Base-by-base conservation (phyloP, 2,797 vertebrate species). In the Pogonophryne albipinna region DNA sequence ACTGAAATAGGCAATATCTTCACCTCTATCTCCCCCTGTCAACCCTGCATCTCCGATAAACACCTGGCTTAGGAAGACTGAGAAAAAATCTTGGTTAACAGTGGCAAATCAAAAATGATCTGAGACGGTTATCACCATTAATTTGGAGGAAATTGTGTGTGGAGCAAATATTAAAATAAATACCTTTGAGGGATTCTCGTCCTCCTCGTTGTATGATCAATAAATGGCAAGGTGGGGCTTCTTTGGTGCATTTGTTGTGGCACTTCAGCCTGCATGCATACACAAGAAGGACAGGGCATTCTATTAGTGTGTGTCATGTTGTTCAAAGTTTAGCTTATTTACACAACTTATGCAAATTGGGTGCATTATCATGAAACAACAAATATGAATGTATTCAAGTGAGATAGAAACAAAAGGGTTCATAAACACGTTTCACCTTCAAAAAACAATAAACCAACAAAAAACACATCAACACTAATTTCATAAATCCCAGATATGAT, bases 171-270 rank as follows among this genome's bases (percentile, higher is more conserved):
- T 20, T 44, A 19, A 42, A 44, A 38, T 20, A 57, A 20, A 16
- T 91, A 95, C 93, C 93, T 94, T 91, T 94, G 58, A 94, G 72
- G 23, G 90, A 83, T 76, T 94, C 91, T 93, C 95, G 95, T 95
- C 98, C 98, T 91, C 98, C 98, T 76, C 97, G 94, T 89, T 99
- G 97, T 92, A 99, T 97, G 92, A 99, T 98, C 87, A 99, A 95
- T 89, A 99, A 95, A 90, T 99, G 98, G 92, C 98, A 99, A 79
- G 98, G 98, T 12, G 98, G 98, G 76, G 98, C 98, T 97, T 99
- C 98, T 99, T 99, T 99, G 97, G 98, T 99, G 96, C 98, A 99
- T 98, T 99, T 99, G 95, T 99, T 99, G 96, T 99, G 98, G 97
- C 98, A 99, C 97, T 99, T 99, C 96, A 99, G 95, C 95, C 98